Evolutionary conservation across 2,888 invertebrate species (phyloP).

Genomic region (Drosophila greeni): DNA sequence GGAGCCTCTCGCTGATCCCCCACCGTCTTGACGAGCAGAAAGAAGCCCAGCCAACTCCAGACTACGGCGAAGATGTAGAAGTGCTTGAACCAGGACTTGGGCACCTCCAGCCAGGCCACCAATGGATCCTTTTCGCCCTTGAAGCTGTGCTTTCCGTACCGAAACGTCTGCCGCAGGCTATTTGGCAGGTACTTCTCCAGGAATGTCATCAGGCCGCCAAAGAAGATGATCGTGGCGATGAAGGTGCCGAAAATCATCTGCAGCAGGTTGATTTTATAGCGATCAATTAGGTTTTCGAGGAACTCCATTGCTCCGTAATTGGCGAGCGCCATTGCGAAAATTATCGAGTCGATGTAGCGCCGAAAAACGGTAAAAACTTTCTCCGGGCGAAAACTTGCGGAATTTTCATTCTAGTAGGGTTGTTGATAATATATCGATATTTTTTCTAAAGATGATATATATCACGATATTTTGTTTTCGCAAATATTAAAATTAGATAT

Average conservation of each 20-base stretch:
- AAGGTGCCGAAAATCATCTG: constrained; percentile 75
- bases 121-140: constrained; percentile 78
- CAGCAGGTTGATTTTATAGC: constrained; percentile 70
- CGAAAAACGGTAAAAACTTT: constrained; percentile 22
- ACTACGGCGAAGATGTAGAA: constrained; percentile 87
- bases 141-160: constrained; percentile 86
- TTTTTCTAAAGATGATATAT: too few species aligned
- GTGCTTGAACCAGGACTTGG: constrained; percentile 89
- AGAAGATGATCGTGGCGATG: constrained; percentile 78
- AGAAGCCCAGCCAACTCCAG: constrained; percentile 78
- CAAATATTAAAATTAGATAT: too few species aligned
- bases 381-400: constrained; percentile 25
- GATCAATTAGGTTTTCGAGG: constrained; percentile 41
- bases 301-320: constrained; percentile 45
- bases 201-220: constrained; percentile 83
- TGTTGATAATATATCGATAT: too few species aligned
- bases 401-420: too few species aligned
- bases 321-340: constrained; percentile 26
- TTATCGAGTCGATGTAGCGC: constrained; percentile 2
- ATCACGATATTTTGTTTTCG: too few species aligned
- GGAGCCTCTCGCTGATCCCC: constrained; percentile 79
- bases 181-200: constrained; percentile 84
- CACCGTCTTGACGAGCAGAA: constrained; percentile 75
- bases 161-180: constrained; percentile 83
- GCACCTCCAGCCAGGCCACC: constrained; percentile 82